These are phyloP conservation scores for Philypnodon macrostomus DNA, from an alignment of 2,797 vertebrate species.

Conservation along the genomic window DNA sequence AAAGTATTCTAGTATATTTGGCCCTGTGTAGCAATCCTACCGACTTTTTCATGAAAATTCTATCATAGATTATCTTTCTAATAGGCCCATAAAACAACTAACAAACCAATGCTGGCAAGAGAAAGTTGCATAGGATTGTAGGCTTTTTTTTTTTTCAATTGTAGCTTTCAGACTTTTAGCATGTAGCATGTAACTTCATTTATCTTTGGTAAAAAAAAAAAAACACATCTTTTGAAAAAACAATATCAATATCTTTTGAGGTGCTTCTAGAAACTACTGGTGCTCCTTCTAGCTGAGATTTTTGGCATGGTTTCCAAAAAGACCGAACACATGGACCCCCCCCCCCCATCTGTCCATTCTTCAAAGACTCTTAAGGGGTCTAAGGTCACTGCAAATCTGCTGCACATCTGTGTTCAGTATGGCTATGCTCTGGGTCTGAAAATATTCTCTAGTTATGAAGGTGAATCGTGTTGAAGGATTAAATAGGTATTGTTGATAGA, in stretches of 20 bases:
- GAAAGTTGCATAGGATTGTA: neutral
- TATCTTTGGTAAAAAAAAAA: slow-evolving; percentile 1
- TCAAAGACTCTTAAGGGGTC: slow-evolving; percentile 46
- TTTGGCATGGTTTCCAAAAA: slow-evolving; percentile 8
- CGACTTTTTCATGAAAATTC: neutral
- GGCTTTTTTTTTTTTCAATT: neutral
- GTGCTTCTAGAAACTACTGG: slow-evolving; percentile 58
- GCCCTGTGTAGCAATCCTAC: neutral
- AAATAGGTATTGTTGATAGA: no score
- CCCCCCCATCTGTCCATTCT: slow-evolving; percentile 19
- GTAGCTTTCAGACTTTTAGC: slow-evolving; percentile 37
- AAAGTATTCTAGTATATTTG: no score
- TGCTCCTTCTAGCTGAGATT: slow-evolving; percentile 31
- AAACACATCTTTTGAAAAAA: slow-evolving; percentile 11
- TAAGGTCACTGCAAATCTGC: slow-evolving; percentile 20
- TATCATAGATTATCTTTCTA: neutral
- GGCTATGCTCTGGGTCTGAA: neutral
- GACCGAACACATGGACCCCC: neutral
- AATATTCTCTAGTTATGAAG: neutral
- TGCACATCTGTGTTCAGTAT: slow-evolving; percentile 23
- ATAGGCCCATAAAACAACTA: no score
- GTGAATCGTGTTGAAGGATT: neutral
- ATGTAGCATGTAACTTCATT: slow-evolving; percentile 52
- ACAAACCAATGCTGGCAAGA: no score
- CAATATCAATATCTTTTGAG: slow-evolving; percentile 28